phyloP scores from a whole-genome alignment of 2,888 invertebrate genomes.

The Bembecia ichneumoniformis region DNA sequence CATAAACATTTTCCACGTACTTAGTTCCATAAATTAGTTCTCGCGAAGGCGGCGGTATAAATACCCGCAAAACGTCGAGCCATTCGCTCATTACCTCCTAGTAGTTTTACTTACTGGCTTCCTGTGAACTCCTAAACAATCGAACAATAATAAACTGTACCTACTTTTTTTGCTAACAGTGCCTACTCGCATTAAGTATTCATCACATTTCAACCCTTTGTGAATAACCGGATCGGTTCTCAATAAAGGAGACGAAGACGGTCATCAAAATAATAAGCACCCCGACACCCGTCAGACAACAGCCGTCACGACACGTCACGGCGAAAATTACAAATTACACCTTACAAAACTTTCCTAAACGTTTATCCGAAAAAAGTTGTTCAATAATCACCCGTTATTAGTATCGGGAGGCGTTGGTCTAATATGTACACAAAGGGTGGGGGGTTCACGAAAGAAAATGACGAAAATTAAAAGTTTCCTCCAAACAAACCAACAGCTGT shows the following conservation, averaged over 20 bases:
- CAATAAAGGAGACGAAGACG: conserved; percentile 39
- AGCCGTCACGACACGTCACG: conserved; percentile 28
- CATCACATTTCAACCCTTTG: neutral
- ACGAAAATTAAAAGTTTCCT: conserved; percentile 69
- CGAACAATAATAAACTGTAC: neutral
- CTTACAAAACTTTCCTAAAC: conserved; percentile 47
- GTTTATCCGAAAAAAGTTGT: conserved; percentile 49
- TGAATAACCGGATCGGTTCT: conserved; percentile 13
- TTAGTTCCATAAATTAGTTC: conserved; percentile 71
- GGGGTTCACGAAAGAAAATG: conserved; percentile 46
- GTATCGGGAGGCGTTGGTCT: conserved; percentile 44
- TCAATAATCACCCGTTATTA: conserved; percentile 67
- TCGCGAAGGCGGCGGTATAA: conserved; percentile 65
- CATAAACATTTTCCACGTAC: conserved; percentile 72
- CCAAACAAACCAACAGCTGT: conserved; percentile 69
- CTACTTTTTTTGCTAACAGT: neutral
- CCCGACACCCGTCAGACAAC: conserved; percentile 36
- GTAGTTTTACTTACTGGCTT: conserved; percentile 63
- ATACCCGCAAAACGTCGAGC: conserved; percentile 58
- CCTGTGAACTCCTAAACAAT: conserved; percentile 34
- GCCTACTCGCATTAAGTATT: neutral
- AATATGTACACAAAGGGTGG: conserved; percentile 54
- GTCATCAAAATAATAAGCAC: conserved; percentile 54
- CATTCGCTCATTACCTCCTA: conserved; percentile 62
- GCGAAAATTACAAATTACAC: conserved; percentile 59